Evolutionary conservation across 2,888 invertebrate genomes (phyloP).

Genomic region (Papilio protenor): DNA sequence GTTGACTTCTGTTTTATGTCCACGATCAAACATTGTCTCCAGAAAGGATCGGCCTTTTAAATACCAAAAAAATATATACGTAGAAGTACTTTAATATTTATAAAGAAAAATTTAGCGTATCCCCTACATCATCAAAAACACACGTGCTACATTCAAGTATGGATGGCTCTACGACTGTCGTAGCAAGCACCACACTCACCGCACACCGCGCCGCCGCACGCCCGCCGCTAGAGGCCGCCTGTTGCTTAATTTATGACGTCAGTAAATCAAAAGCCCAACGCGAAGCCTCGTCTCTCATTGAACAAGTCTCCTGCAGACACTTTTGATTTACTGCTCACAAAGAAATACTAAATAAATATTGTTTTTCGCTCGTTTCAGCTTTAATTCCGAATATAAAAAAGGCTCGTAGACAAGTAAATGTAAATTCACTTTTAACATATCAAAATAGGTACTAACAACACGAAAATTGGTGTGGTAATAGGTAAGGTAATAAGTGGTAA

Average conservation of each 20-base stretch:
- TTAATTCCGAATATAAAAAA: no score
- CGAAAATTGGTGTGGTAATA: no score
- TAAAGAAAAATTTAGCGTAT: not conserved
- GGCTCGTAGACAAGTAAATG: not conserved
- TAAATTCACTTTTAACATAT: not conserved
- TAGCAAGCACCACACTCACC: not conserved
- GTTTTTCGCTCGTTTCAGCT: not conserved
- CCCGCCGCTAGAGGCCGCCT: not conserved
- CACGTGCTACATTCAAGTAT: not conserved
- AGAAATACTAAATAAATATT: not conserved
- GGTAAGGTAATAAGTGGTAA: no score
- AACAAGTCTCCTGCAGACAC: conserved; percentile 16
- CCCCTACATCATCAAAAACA: not conserved
- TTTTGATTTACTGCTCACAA: not conserved
- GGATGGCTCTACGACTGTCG: not conserved
- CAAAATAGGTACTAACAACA: no score
- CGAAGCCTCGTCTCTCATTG: conserved; percentile 8
- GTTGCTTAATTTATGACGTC: conserved; percentile 16
- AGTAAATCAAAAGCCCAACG: not conserved
- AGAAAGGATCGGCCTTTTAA: not conserved
- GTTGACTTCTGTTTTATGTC: not conserved
- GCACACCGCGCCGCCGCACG: not conserved
- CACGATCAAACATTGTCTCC: not conserved
- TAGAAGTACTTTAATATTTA: no score
- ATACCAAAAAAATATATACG: not conserved